phyloP scores from a whole-genome alignment of 2,113 vertebrate genomes.

The Irena cyanogastra region DNA sequence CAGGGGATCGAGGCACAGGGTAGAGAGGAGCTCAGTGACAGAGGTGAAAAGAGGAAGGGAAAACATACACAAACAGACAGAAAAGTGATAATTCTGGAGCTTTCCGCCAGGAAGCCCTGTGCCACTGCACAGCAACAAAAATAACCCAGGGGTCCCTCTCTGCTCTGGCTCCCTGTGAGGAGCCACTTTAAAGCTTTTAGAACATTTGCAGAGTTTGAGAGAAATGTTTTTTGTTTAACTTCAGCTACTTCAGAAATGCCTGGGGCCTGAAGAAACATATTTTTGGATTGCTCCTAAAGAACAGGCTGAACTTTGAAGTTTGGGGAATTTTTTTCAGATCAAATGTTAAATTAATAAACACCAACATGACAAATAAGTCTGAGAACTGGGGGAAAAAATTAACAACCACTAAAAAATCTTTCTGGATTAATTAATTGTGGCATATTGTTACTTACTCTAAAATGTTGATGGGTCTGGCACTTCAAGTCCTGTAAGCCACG shows the following conservation, averaged over 20 bases:
- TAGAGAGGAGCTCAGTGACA: neutral
- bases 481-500: neutral
- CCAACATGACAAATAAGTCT: conserved; percentile 49
- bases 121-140: conserved; percentile 37
- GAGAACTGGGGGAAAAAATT: conserved; percentile 1
- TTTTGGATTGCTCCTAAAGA: conserved; percentile 71
- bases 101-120: conserved; percentile 42
- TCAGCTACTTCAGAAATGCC: conserved; percentile 67
- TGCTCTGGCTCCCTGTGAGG: neutral
- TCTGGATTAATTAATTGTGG: conserved; percentile 49
- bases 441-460: conserved; percentile 9
- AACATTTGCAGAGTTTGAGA: conserved; percentile 54
- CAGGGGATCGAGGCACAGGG: neutral
- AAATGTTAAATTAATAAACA: conserved; percentile 66
- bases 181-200: conserved; percentile 59
- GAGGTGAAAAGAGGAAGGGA: conserved; percentile 54
- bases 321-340: conserved; percentile 37
- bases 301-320: conserved; percentile 64
- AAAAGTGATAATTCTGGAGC: conserved; percentile 34
- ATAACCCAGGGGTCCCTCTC: conserved; percentile 39
- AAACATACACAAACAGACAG: conserved; percentile 35
- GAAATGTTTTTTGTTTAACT: conserved; percentile 63
- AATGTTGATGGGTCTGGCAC: neutral
- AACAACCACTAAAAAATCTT: conserved; percentile 25
- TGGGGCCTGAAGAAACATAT: conserved; percentile 65